These are phyloP conservation scores for Arbacia lixula DNA, from an alignment of 53 echinoderm and acorn worm genomes.

Conservation along the genomic window DNA sequence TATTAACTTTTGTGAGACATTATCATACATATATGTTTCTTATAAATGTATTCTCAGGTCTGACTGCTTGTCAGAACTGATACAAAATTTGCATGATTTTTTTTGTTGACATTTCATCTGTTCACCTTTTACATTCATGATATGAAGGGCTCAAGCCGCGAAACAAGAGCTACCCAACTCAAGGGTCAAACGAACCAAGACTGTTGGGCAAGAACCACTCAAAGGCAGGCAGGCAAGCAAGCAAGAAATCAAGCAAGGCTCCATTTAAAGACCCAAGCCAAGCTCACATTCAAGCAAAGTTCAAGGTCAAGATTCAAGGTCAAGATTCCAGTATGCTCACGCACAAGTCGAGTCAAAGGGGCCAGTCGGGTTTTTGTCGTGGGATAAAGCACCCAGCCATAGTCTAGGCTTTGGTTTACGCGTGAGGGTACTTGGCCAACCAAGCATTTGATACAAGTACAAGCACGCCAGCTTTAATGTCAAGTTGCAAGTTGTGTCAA, in stretches of 20 bases:
- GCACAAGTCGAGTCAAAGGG: slow-evolving; percentile 7
- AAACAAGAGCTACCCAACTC: slow-evolving; percentile 24
- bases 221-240: slow-evolving; percentile 39
- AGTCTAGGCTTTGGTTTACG: no score
- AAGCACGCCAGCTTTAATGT: background rate
- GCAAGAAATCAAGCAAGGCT: slow-evolving; percentile 34
- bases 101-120: slow-evolving; percentile 32
- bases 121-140: slow-evolving; percentile 40
- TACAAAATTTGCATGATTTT: background rate
- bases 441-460: no score
- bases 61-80: no score
- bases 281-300: slow-evolving; percentile 4
- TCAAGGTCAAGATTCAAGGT: slow-evolving; percentile 6
- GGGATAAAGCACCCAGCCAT: no score
- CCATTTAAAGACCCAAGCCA: slow-evolving; percentile 27
- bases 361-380: no score
- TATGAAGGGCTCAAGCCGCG: slow-evolving; percentile 40
- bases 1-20: no score
- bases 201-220: slow-evolving; percentile 34
- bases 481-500: slow-evolving; percentile 25
- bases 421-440: no score
- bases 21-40: no score
- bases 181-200: slow-evolving; percentile 33
- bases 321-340: slow-evolving; percentile 3
- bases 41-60: no score